These are phyloP conservation scores for Heliconius ethilla DNA, from an alignment of 2,888 invertebrate species.

Conservation along the genomic window DNA sequence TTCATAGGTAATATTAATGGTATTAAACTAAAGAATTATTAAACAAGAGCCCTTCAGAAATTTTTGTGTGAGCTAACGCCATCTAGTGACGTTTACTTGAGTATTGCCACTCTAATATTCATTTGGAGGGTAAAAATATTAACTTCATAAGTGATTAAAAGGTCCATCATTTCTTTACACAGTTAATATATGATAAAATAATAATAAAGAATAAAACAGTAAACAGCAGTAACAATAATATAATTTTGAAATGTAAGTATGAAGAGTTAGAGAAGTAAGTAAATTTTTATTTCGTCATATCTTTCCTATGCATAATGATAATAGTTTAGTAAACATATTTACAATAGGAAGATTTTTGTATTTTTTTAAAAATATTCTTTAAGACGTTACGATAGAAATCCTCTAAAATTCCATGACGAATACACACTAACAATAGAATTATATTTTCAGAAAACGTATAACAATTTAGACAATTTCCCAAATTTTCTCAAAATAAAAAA, in stretches of 20 bases:
- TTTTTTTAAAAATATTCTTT: too few species aligned
- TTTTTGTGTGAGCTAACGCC: neutral
- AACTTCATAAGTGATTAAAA: neutral
- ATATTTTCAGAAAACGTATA: too few species aligned
- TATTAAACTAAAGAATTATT: neutral
- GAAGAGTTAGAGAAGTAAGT: neutral
- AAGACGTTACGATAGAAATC: too few species aligned
- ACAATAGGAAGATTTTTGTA: neutral
- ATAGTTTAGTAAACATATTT: neutral
- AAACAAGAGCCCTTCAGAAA: neutral
- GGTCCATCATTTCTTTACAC: neutral
- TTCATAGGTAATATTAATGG: too few species aligned
- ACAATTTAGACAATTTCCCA: too few species aligned
- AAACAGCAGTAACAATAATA: neutral
- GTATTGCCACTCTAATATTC: neutral
- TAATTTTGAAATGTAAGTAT: neutral
- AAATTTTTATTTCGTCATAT: neutral
- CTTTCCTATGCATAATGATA: neutral
- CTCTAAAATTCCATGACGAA: too few species aligned
- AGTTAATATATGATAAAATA: neutral
- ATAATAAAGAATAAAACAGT: too few species aligned
- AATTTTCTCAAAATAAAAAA: too few species aligned
- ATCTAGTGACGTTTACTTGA: slow-evolving; percentile 10
- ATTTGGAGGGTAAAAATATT: neutral
- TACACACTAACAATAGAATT: too few species aligned